Conservation (phyloP, 2,888 invertebrate species). For the Dorcus hopei region DNA sequence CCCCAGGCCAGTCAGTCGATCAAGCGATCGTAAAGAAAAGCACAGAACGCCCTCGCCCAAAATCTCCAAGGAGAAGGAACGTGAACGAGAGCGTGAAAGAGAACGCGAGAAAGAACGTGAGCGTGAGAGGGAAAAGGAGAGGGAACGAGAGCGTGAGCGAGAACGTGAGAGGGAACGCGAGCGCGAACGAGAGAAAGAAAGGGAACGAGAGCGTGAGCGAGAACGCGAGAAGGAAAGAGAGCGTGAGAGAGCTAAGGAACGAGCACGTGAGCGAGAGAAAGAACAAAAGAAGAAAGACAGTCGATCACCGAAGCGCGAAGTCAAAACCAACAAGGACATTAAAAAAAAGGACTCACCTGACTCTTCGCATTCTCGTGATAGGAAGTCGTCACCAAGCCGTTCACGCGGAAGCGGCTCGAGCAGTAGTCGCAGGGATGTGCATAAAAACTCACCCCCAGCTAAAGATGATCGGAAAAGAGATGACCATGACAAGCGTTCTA, state of each 20-base stretch:
- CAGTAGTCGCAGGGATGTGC: conserved; percentile 35
- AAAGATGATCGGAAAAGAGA: conserved; percentile 51
- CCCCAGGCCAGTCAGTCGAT: conserved; percentile 36
- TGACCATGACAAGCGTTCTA: conserved; percentile 34
- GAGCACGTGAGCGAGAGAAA: conserved; percentile 45
- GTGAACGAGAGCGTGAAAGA: conserved; percentile 43
- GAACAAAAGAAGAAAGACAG: conserved; percentile 43
- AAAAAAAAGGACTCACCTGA: conserved; percentile 49
- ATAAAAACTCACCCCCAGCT: conserved; percentile 43
- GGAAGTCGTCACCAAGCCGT: conserved; percentile 39
- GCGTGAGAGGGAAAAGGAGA: conserved; percentile 50
- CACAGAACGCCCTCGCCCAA: conserved; percentile 47
- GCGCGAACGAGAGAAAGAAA: conserved; percentile 52
- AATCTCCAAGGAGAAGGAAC: conserved; percentile 33
- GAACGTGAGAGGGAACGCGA: conserved; percentile 45
- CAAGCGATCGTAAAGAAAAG: conserved; percentile 41
- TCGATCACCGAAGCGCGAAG: conserved; percentile 45
- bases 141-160: conserved; percentile 44
- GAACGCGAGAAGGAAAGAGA: conserved; percentile 51
- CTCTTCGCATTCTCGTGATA: conserved; percentile 41
- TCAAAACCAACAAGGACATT: conserved; percentile 31
- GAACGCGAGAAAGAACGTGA: conserved; percentile 51
- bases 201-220: conserved; percentile 52
- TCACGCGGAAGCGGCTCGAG: conserved; percentile 35
- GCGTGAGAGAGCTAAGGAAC: conserved; percentile 36